phyloP scores from a whole-genome alignment of 2,888 invertebrate genomes.

The Tetranychus truncatus region DNA sequence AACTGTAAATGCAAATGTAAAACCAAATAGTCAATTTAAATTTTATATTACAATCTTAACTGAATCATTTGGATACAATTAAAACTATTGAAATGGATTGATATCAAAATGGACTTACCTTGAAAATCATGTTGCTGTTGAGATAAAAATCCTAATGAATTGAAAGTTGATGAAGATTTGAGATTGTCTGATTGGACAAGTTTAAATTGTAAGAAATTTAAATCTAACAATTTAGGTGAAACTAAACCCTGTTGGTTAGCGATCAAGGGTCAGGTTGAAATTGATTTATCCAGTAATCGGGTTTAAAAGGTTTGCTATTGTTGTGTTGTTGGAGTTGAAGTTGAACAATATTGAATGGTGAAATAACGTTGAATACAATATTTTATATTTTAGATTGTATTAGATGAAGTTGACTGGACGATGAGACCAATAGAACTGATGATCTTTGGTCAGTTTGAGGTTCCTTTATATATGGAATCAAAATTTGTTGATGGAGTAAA shows the following conservation, averaged over 20 bases:
- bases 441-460: background rate
- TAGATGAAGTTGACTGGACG: background rate
- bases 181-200: background rate
- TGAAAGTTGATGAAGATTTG: background rate
- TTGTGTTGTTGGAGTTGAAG: background rate
- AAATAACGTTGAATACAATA: background rate
- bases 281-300: too few species aligned
- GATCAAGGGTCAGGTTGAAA: too few species aligned
- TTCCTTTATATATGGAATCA: background rate
- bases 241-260: background rate
- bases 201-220: background rate
- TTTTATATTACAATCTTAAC: too few species aligned
- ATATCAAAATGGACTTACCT: background rate
- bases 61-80: background rate
- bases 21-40: too few species aligned
- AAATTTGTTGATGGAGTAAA: background rate
- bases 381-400: too few species aligned
- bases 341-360: background rate
- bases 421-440: background rate
- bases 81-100: background rate
- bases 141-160: background rate
- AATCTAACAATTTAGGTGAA: background rate
- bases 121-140: background rate
- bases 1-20: too few species aligned
- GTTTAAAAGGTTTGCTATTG: too few species aligned